Percentiles rank a stretch among this genome's conserved stretches.
phyloP scores from a whole-genome alignment of 1,140 invertebrate genomes.

The Apis dorsata region DNA sequence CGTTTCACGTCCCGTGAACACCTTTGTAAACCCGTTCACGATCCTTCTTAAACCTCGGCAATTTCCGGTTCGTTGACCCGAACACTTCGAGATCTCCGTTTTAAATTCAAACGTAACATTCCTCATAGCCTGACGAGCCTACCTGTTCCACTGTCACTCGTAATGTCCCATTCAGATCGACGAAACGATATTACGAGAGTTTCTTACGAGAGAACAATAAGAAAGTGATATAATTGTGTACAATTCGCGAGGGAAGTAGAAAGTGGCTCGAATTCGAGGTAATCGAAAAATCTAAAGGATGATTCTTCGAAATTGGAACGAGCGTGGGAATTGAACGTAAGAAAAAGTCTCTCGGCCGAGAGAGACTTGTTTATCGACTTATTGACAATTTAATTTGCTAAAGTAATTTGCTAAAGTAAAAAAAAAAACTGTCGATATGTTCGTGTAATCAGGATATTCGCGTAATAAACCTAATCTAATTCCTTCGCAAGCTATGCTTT shows the following conservation, averaged over 20 bases:
- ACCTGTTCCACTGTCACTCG: not conserved
- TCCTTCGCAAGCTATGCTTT: too few relatives aligned
- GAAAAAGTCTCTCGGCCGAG: too few relatives aligned
- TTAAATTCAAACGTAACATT: not conserved
- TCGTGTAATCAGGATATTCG: too few relatives aligned
- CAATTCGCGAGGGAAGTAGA: not conserved
- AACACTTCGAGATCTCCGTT: not conserved
- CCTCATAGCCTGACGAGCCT: too few relatives aligned
- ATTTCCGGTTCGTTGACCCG: constrained; percentile 11
- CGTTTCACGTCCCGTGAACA: not conserved
- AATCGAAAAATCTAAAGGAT: not conserved
- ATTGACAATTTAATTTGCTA: too few relatives aligned
- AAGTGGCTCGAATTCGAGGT: not conserved
- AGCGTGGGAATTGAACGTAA: too few relatives aligned
- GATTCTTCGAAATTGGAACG: too few relatives aligned
- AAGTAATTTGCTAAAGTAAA: too few relatives aligned
- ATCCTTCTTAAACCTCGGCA: not conserved
- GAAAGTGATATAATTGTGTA: not conserved
- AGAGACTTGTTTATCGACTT: too few relatives aligned
- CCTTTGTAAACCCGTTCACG: not conserved
- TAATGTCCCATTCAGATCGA: constrained; percentile 3
- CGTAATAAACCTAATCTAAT: too few relatives aligned
- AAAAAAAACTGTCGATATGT: too few relatives aligned
- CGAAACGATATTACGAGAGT: too few relatives aligned
- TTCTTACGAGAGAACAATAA: constrained; percentile 2